Base-by-base conservation (phyloP, 2,113 vertebrate genomes). In the Toxostoma redivivum region DNA sequence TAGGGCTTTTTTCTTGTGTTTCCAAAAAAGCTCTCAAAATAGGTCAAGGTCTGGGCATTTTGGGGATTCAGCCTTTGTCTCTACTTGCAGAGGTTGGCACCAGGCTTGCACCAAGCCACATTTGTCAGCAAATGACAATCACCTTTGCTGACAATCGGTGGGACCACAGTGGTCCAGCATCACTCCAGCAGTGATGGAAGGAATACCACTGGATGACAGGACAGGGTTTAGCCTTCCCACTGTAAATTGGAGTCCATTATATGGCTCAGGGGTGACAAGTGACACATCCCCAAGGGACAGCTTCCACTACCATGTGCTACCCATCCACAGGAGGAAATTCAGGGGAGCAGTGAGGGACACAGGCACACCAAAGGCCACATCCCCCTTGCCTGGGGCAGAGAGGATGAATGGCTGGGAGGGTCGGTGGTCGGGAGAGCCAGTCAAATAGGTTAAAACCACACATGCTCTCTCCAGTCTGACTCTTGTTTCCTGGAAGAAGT, bases 401-500 rank as follows among this genome's bases (percentile, higher is more conserved):
- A 88, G 48, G 66, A 69, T 0, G 6, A 60, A 44, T 1, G 6
- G 17, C 5, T 25, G 2, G 50, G 53, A 72, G 53, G 64, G 16
- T 5, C 8, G 35, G 66, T n/a, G 45, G 69, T 48, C 3, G 0
- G 33, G 40, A 71, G 48, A 51, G 42, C 60, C 89, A 83, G 65
- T 16, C 57, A 14, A 67, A 79, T 45, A 79, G 57, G 56, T 44
- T 78, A 65, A 86, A 95, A 67, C n/a, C 84, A 82, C 65, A 33
- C 54, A 44, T 8, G 1, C 15, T 80, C 37, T 81, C 67, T 76
- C 82, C 3, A 5, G 58, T 58, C 86, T 77, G 66, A 91, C 66
- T 97, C 83, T 35, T 50, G 62, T 94, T 97, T 97, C 96, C 97
- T 97, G 96, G 90, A 97, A 97, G 94, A 96, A 92, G 86, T 97